phyloP scores from a whole-genome alignment of 2,888 invertebrate genomes.

The Strigamia maritima region DNA sequence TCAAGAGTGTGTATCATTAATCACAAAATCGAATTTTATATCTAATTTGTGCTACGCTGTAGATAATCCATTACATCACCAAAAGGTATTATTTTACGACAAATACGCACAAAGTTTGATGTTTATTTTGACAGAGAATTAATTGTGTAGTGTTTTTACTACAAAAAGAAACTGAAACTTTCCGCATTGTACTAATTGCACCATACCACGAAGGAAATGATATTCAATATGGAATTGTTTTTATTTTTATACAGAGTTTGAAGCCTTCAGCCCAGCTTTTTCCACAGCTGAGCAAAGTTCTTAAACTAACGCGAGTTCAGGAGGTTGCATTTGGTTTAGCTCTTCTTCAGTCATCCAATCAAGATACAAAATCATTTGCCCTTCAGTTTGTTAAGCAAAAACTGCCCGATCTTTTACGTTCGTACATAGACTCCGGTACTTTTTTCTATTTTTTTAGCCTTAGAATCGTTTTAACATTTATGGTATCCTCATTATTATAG shows the following conservation, averaged over 20 bases:
- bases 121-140: no score
- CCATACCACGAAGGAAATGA: no score
- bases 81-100: constrained; percentile 60
- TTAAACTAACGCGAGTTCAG: constrained; percentile 81
- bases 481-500: constrained; percentile 7
- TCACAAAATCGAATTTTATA: constrained; percentile 80
- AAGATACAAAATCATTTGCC: constrained; percentile 70
- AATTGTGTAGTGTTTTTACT: no score
- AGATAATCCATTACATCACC: constrained; percentile 72
- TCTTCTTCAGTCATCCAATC: constrained; percentile 72
- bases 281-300: constrained; percentile 76
- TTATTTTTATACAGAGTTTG: constrained; percentile 61
- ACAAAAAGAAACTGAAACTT: neutral
- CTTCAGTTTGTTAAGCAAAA: constrained; percentile 75
- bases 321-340: constrained; percentile 88
- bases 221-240: neutral
- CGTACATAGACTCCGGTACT: constrained; percentile 76
- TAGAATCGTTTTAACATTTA: neutral
- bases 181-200: neutral
- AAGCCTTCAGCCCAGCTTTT: constrained; percentile 77
- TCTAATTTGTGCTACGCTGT: constrained; percentile 84
- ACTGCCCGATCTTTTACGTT: constrained; percentile 78
- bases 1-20: constrained; percentile 71
- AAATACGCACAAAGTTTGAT: neutral
- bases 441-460: neutral